Evolutionary conservation across 2,888 invertebrate genomes (phyloP).

Genomic region (Physocephala rufipes): DNA sequence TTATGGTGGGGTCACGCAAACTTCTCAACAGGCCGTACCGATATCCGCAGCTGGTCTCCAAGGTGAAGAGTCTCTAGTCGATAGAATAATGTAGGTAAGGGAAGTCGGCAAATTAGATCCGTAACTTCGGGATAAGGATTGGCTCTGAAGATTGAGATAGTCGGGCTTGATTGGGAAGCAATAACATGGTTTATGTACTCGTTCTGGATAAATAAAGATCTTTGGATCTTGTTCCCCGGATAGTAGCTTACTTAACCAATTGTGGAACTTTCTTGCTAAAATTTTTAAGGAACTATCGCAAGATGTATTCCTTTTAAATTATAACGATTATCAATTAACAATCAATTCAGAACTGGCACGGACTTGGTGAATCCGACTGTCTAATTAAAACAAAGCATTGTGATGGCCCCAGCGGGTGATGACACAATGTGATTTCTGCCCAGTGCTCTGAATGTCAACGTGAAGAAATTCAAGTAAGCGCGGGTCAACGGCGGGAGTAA

Average conservation of each 20-base stretch:
- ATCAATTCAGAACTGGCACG: conserved; percentile 72
- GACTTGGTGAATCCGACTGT: conserved; percentile 67
- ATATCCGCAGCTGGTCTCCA: conserved; percentile 80
- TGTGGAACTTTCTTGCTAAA: conserved; percentile 49
- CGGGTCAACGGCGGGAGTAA: conserved; percentile 69
- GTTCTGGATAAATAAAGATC: conserved; percentile 48
- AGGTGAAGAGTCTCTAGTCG: conserved; percentile 75
- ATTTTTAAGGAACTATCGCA: conserved; percentile 43
- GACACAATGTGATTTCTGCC: conserved; percentile 38
- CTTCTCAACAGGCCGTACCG: conserved; percentile 67
- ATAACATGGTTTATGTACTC: conserved; percentile 59
- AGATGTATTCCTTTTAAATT: conserved; percentile 41
- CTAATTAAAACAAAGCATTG: conserved; percentile 24
- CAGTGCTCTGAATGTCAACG: conserved; percentile 37
- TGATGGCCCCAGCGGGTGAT: conserved; percentile 23
- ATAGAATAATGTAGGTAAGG: conserved; percentile 34
- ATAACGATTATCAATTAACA: conserved; percentile 67
- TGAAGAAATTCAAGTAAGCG: conserved; percentile 55
- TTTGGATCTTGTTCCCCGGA: conserved; percentile 43
- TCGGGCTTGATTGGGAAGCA: conserved; percentile 47
- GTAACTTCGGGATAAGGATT: conserved; percentile 72
- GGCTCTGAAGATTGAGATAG: conserved; percentile 64
- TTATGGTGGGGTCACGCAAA: conserved; percentile 39
- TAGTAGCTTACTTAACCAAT: conserved; percentile 48
- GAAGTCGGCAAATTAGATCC: conserved; percentile 55